Conservation (phyloP, 2,888 invertebrate species). For the Rhamnusium bicolor region DNA sequence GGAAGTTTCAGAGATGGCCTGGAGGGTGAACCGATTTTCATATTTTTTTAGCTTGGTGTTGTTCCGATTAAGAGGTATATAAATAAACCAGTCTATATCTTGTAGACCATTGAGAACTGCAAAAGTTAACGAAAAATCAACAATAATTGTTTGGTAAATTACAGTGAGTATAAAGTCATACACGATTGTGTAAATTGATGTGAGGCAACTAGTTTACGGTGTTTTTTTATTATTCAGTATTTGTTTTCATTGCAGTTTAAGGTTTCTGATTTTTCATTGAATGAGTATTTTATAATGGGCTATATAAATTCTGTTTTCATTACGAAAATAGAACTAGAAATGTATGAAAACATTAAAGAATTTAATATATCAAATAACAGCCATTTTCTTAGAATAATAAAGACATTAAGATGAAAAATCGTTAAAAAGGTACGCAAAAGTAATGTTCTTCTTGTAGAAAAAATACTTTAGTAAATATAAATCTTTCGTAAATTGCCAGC, state of each 20-base stretch:
- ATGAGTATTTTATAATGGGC: background rate
- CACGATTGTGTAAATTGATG: too few species aligned
- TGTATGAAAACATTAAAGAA: conserved; percentile 21
- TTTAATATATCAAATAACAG: conserved; percentile 7
- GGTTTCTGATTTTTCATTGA: conserved; percentile 12
- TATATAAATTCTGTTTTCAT: conserved; percentile 22
- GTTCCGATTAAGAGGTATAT: too few species aligned
- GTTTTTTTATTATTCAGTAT: conserved; percentile 21
- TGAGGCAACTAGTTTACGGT: background rate
- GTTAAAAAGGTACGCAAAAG: conserved; percentile 38
- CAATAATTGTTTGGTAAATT: background rate
- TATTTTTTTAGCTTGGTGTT: too few species aligned
- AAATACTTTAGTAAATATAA: conserved; percentile 48
- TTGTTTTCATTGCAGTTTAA: conserved; percentile 21
- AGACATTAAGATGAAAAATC: conserved; percentile 45
- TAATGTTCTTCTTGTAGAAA: conserved; percentile 47
- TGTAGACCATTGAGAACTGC: too few species aligned
- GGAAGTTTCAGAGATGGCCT: too few species aligned
- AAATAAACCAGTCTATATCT: too few species aligned
- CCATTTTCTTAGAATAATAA: conserved; percentile 37
- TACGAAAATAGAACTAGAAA: conserved; percentile 21
- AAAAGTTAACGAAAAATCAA: too few species aligned
- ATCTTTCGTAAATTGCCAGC: conserved; percentile 46
- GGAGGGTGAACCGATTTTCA: too few species aligned
- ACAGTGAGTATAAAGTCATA: too few species aligned